Percentiles rank a stretch among this genome's conserved stretches.
Evolutionary conservation across 2,113 vertebrate species (phyloP).

Genomic region (Glaucomys volans): DNA sequence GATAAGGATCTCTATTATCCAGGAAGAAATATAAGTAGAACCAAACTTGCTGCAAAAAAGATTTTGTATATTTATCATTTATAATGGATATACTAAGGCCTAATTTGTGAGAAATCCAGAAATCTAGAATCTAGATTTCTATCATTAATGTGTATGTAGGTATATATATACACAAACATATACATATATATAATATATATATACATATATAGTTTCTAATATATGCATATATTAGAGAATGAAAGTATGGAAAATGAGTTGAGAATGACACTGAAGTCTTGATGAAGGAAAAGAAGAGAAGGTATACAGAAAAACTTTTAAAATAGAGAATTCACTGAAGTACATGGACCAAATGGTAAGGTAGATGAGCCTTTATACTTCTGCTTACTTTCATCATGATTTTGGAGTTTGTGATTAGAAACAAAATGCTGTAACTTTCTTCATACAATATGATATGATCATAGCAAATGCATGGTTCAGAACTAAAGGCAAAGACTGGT

Average conservation of each 20-base stretch:
- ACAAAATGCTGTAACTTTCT: background rate
- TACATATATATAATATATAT: too few species aligned
- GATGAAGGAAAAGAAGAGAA: background rate
- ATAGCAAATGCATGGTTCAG: background rate
- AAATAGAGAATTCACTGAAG: background rate
- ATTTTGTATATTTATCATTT: background rate
- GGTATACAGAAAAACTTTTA: background rate
- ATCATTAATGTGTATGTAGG: background rate
- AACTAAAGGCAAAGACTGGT: background rate
- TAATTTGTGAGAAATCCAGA: background rate
- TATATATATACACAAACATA: too few species aligned
- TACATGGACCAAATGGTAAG: background rate
- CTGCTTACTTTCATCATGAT: background rate
- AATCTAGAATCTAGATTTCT: background rate
- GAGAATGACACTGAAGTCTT: background rate
- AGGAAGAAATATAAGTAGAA: background rate
- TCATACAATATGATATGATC: background rate
- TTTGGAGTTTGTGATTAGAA: background rate
- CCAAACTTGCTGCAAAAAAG: background rate
- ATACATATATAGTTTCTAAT: too few species aligned
- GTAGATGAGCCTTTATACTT: background rate
- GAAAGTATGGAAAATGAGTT: background rate
- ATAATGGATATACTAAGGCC: background rate
- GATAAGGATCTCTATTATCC: background rate
- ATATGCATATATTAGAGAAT: background rate